These are phyloP conservation scores for Hyles euphorbiae DNA, from an alignment of 1,140 invertebrate species.

Conservation along the genomic window DNA sequence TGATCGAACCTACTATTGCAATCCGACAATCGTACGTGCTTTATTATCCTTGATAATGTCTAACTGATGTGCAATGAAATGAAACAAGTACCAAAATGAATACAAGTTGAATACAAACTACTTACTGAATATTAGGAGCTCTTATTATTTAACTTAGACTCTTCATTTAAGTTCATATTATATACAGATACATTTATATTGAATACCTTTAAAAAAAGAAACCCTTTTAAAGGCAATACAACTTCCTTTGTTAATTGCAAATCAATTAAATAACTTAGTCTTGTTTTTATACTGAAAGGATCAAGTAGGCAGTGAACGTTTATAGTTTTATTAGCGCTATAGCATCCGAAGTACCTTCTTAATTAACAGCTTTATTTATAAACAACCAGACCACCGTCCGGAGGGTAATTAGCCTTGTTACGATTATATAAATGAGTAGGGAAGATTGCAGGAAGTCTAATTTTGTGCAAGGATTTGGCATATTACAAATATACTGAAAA, in stretches of 20 bases:
- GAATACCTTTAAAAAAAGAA: no score
- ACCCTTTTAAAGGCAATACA: constrained; percentile 9
- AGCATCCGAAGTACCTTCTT: constrained; percentile 51
- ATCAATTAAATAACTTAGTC: constrained; percentile 41
- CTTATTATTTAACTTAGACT: neutral
- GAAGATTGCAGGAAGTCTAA: neutral
- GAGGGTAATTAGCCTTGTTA: constrained; percentile 9
- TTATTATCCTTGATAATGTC: no score
- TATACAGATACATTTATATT: no score
- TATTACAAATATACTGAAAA: neutral
- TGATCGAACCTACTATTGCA: no score
- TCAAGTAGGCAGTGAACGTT: constrained; percentile 63
- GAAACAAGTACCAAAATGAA: no score
- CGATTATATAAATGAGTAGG: neutral
- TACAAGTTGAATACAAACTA: no score
- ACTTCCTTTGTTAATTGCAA: constrained; percentile 43
- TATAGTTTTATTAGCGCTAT: constrained; percentile 59
- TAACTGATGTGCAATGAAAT: no score
- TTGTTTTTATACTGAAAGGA: constrained; percentile 27
- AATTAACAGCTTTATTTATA: constrained; percentile 70
- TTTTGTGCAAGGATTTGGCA: neutral
- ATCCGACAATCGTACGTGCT: no score
- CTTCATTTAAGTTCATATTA: neutral
- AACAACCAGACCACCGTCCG: constrained; percentile 55
- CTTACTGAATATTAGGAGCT: no score